Evolutionary conservation across 1,140 invertebrate genomes (phyloP), one percentile per base, ranked within the genome.

Genomic region (Camponotus pennsylvanicus): DNA sequence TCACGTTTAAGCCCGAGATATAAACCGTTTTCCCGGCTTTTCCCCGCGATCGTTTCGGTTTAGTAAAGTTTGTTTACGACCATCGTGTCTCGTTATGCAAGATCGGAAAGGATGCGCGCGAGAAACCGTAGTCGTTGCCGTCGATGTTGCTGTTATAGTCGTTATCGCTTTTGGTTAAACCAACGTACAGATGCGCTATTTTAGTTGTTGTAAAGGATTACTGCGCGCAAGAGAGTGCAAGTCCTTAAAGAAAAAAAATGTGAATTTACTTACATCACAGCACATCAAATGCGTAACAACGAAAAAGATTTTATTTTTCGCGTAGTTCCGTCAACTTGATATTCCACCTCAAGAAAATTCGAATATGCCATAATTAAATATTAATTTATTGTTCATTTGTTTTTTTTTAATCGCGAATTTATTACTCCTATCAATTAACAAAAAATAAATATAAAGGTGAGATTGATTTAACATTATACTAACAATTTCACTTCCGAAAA

Each of bases 1-100:
- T 76, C 85, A 61, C 59, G 71, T 70, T 87, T 87, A 85, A 85
- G 45, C 69, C 9, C 52, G 27, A 66, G 71, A 8, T 84, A 77
- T 87, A 87, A 87, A 76, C 66, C 86, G 73, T 78, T 87, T 59
- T 15, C 61, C 57, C 79, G 52, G 73, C 71, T 45, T 66, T 18
- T 77, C 75, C 64, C 27, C 66, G 45, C 73, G 86, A 79, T 87
- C 64, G 87, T 88, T 82, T 55, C 69, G 73, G 70, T 69, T 88
- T 86, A 88, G 85, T 66, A 80, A 88, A 86, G 84, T 80, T 49
- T 88, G 85, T 82, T 86, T 88, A 86, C 87, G 70, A 88, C 61
- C 63, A 57, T 73, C 70, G 67, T 86, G 80, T 86, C 84, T 88
- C 84, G 76, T 88, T 86, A 88, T 61, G 70, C 77, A 86, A 86